Conservation (phyloP, 1,140 invertebrate genomes). For the Camponotus floridanus region DNA sequence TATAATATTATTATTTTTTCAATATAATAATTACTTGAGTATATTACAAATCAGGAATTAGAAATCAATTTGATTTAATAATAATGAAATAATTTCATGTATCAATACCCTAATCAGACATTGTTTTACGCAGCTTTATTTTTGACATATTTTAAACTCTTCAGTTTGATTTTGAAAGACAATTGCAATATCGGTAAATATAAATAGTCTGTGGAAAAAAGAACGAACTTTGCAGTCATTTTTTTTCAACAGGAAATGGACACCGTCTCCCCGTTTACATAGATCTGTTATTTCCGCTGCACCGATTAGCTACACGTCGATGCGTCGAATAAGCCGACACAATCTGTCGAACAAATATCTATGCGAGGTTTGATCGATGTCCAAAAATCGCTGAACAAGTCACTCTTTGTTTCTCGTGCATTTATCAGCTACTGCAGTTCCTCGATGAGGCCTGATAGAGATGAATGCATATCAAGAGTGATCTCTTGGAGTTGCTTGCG, state of each 20-base stretch:
- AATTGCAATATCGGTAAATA: conserved; percentile 32
- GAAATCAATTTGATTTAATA: neutral
- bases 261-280: conserved; percentile 37
- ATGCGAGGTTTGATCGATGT: conserved; percentile 7
- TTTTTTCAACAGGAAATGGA: conserved; percentile 18
- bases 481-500: neutral
- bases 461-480: neutral
- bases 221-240: neutral
- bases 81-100: neutral
- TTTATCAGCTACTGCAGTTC: conserved; percentile 4
- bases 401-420: neutral
- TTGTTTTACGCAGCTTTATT: neutral
- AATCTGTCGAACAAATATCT: conserved; percentile 54
- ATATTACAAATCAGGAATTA: neutral
- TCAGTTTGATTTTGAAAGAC: conserved; percentile 6
- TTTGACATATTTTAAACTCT: neutral
- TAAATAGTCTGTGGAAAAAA: conserved; percentile 51
- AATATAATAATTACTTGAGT: neutral
- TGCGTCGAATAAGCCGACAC: conserved; percentile 28
- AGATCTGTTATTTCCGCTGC: conserved; percentile 41
- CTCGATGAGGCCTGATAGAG: neutral
- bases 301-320: conserved; percentile 39
- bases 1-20: neutral
- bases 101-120: neutral
- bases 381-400: conserved; percentile 20